These are phyloP conservation scores for Monodelphis domestica DNA, from an alignment of 2,797 vertebrate species.

Conservation along the genomic window DNA sequence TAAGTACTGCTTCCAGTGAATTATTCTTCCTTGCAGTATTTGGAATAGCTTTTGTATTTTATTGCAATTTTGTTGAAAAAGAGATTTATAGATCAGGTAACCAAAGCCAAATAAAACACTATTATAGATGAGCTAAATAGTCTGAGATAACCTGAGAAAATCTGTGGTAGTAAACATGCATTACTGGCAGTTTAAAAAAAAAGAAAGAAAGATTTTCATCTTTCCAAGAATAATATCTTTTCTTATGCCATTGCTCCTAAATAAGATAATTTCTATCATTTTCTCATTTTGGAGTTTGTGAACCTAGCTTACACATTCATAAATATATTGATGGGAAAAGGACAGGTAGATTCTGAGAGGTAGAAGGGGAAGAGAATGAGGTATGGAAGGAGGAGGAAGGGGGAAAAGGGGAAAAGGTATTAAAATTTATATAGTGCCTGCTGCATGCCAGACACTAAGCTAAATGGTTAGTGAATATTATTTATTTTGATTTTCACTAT, in stretches of 20 bases:
- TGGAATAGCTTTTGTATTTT: not conserved
- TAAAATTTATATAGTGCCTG: not conserved
- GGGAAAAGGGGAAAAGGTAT: not conserved
- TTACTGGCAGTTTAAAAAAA: not conserved
- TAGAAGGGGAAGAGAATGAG: not conserved
- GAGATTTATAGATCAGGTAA: constrained; percentile 39
- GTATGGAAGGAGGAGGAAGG: not conserved
- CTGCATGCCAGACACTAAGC: too few species aligned
- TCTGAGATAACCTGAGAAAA: constrained; percentile 46
- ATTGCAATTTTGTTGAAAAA: constrained; percentile 38
- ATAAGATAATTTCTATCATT: constrained; percentile 15
- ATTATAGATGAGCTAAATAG: not conserved
- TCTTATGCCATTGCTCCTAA: not conserved
- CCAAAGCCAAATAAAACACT: constrained; percentile 41
- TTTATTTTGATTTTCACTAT: not conserved
- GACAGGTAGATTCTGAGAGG: not conserved
- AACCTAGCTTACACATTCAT: not conserved
- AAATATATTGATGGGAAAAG: not conserved
- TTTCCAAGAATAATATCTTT: constrained; percentile 12
- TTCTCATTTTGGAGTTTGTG: not conserved
- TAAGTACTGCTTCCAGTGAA: constrained; percentile 43
- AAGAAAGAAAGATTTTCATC: not conserved
- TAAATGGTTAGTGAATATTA: not conserved
- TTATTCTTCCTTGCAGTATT: constrained; percentile 16
- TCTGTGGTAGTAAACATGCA: constrained; percentile 21